phyloP scores from a whole-genome alignment of 2,113 vertebrate genomes.

The Plestiodon gilberti region DNA sequence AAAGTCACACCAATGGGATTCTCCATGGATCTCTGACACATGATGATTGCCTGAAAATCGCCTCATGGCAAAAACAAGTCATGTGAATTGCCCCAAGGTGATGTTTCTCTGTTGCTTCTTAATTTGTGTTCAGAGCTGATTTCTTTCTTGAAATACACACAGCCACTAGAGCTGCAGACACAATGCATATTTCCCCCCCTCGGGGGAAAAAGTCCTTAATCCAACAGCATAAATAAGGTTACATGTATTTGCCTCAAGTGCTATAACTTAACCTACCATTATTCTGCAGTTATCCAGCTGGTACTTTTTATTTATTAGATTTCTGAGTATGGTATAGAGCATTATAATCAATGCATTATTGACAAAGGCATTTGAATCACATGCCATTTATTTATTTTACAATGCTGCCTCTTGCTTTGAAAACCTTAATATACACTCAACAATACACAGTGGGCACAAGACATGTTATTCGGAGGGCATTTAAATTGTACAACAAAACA shows the following conservation, averaged over 20 bases:
- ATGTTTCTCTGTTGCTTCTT: background rate
- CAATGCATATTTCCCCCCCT: slow-evolving; percentile 26
- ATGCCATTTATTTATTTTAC: slow-evolving; percentile 67
- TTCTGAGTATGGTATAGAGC: slow-evolving; percentile 58
- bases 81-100: background rate
- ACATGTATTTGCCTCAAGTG: slow-evolving; percentile 57
- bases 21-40: background rate
- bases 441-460: slow-evolving; percentile 31
- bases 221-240: slow-evolving; percentile 52
- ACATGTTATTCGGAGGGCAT: slow-evolving; percentile 37
- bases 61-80: background rate
- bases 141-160: slow-evolving; percentile 51
- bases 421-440: slow-evolving; percentile 27
- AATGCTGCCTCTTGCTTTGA: slow-evolving; percentile 39
- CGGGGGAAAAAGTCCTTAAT: slow-evolving; percentile 52
- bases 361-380: slow-evolving; percentile 60
- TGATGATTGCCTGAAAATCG: background rate
- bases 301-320: slow-evolving; percentile 54
- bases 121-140: background rate
- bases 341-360: slow-evolving; percentile 68
- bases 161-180: slow-evolving; percentile 11
- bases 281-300: slow-evolving; percentile 58
- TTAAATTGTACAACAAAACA: slow-evolving; percentile 29
- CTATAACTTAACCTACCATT: slow-evolving; percentile 57
- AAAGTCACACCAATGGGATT: background rate